Evolutionary conservation across 2,888 invertebrate species (phyloP), one percentile per base, ranked within the genome.

Genomic region (Ormyrus rosae): DNA sequence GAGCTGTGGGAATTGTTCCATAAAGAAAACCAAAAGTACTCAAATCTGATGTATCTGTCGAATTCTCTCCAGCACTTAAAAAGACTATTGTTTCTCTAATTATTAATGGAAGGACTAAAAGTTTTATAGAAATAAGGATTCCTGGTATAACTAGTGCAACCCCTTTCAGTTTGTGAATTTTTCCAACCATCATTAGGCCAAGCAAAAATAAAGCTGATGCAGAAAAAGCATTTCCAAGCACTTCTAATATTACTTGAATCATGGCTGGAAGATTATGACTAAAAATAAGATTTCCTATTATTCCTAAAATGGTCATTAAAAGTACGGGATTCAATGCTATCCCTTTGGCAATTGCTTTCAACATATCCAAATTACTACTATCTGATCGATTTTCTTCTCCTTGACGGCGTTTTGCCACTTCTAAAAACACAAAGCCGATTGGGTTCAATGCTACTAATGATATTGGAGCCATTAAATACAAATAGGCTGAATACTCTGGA

Each of bases 21-120:
- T 98, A 98, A 0, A 99, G 92, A 91, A 99, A 99, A 0, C 97
- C 98, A 90, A 96, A 98, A 60, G 97, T 98, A 84, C 97, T 96
- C 78, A 97, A 91, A 83, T 97, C 96, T 9, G 94, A 92, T 0
- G 96, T 96, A 85, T 96, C 96, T 19, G 95, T 94, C 13, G 93
- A 92, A 87, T 95, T 94, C 0, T 88, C 90, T 0, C 96, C 96
- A 7, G 95, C 93, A 80, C 94, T 93, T 74, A 96, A 91, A 5
- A 96, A 92, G 86, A 95, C 96, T 0, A 98, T 95, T 34, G 96
- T 94, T 91, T 98, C 97, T 85, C 98, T 93, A 86, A 96, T 96
- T 2, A 98, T 94, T 64, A 98, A 92, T 0, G 99, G 98, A 80
- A 97, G 90, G 51, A 95, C 94, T 84, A 98, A 92, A 95, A 97